A percentile compares a stretch with the other conserved stretches of the same genome.
Evolutionary conservation across 2,888 invertebrate genomes (phyloP).

Genomic region (Mesorhabditis spiculigera): DNA sequence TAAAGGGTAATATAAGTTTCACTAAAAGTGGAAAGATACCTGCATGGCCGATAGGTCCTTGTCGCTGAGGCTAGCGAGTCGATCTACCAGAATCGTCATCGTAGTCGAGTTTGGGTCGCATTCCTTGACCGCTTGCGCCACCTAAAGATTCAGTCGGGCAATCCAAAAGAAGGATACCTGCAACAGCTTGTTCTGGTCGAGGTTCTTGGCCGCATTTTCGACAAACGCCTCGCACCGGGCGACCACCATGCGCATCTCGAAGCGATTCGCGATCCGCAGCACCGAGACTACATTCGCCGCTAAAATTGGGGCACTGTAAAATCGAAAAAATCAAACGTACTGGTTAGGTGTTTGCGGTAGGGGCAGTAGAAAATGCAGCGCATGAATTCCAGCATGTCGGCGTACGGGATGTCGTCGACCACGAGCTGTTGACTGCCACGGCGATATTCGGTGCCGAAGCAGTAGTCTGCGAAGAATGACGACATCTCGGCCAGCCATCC

Average conservation of each 20-base stretch:
- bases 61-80: conserved; percentile 36
- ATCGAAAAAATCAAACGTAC: conserved; percentile 17
- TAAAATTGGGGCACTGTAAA: conserved; percentile 5
- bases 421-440: conserved; percentile 17
- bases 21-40: neutral
- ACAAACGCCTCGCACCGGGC: conserved; percentile 46
- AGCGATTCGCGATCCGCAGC: conserved; percentile 34
- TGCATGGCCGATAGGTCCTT: neutral
- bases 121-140: conserved; percentile 39
- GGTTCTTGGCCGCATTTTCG: conserved; percentile 28
- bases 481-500: conserved; percentile 49
- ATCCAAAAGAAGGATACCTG: conserved; percentile 24
- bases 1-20: conserved; percentile 14
- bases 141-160: conserved; percentile 22
- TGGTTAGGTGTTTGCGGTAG: conserved; percentile 40
- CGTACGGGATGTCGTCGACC: conserved; percentile 32
- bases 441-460: conserved; percentile 25
- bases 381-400: conserved; percentile 43
- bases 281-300: conserved; percentile 40
- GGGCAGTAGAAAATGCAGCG: conserved; percentile 48
- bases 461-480: conserved; percentile 36
- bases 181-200: conserved; percentile 41
- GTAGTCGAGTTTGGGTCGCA: conserved; percentile 44
- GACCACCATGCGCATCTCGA: conserved; percentile 42
- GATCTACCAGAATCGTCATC: conserved; percentile 40